Conservation (phyloP, 2,113 vertebrate species). For the Dromas ardeola region DNA sequence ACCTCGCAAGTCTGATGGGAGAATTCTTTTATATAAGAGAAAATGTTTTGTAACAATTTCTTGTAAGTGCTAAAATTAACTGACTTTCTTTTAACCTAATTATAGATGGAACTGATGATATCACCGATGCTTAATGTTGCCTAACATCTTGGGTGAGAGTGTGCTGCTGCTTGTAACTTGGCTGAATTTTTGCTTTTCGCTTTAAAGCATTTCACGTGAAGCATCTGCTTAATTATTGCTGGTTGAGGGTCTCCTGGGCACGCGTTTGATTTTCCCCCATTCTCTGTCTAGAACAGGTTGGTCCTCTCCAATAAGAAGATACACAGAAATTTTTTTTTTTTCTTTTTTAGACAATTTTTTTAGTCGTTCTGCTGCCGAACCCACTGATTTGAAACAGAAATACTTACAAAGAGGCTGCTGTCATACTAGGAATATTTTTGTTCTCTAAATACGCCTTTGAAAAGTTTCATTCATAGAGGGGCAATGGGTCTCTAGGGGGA, state of each 20-base stretch:
- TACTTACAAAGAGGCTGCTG: background rate
- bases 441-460: background rate
- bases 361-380: background rate
- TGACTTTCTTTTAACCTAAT: slow-evolving; percentile 54
- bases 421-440: background rate
- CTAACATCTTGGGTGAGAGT: background rate
- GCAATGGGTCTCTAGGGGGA: background rate
- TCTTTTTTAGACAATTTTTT: background rate
- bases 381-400: background rate
- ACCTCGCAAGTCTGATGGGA: slow-evolving; percentile 40
- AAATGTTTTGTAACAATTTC: slow-evolving; percentile 55
- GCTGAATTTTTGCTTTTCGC: background rate
- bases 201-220: background rate
- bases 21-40: slow-evolving; percentile 32
- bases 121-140: slow-evolving; percentile 30
- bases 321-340: background rate
- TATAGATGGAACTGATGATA: slow-evolving; percentile 39
- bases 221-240: background rate
- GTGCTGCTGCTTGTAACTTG: background rate
- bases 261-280: background rate
- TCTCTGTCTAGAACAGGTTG: background rate
- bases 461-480: background rate
- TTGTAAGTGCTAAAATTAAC: slow-evolving; percentile 65
- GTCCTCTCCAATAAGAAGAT: background rate
- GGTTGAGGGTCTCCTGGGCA: background rate